Evolutionary conservation across 2,888 invertebrate genomes (phyloP), one percentile per base, ranked within the genome.

Genomic region (Orthosia cruda): DNA sequence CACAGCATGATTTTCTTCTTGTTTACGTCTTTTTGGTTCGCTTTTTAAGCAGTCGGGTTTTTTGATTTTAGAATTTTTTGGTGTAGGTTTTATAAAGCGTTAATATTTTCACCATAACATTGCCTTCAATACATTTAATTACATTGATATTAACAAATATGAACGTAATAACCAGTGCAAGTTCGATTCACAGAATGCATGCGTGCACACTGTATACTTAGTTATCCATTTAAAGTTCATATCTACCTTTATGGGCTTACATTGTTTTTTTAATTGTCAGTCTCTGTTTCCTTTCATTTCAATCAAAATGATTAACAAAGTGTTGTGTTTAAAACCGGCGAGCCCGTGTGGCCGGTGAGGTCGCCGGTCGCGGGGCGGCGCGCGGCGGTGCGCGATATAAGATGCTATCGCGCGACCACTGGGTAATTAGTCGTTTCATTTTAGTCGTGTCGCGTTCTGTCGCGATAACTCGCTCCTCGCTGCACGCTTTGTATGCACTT

Each of bases 391-490:
- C 70, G 84, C 81, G 84, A 81, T 86, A 86, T 65, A 86, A 89
- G 96, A 96, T 96, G 84, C 70, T 95, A 96, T 96, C 96, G 92
- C 87, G 49, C 88, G 86, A 84, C 86, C 90, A 86, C 84, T 85
- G 89, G 87, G 92, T 94, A 95, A 96, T 96, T 96, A 96, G 94
- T 92, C 93, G 94, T 94, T 94, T 95, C 95, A 92, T 94, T 95
- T 93, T 93, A 94, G 92, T 91, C 90, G 90, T 88, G 91, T 89
- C 90, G 92, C 90, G 89, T 89, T 89, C 90, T 89, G 90, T 91
- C 91, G 92, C 93, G 93, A 93, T 94, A 93, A 93, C 91, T 89
- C 88, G 88, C 88, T 91, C 92, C 91, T 89, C 88, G 88, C 88
- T 91, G 92, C 92, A 92, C 91, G 92, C 92, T 93, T 92, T 93